A percentile compares a stretch with the other conserved stretches of the same genome.
Evolutionary conservation across 2,888 invertebrate genomes (phyloP).

Genomic region (Tetranychus piercei): DNA sequence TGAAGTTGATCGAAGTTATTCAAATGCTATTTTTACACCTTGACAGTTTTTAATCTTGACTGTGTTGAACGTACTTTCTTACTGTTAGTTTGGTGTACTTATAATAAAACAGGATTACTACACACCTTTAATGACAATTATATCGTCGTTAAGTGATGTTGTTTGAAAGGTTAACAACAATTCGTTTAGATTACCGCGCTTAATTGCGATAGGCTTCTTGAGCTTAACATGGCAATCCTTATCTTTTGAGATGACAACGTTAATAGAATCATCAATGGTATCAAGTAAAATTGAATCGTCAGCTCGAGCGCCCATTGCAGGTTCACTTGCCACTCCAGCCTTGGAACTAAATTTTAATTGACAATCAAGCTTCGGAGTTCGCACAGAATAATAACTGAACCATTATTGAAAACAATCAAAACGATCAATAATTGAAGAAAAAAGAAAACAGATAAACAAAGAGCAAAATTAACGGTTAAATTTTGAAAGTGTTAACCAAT

Average conservation of each 20-base stretch:
- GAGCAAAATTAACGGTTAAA: background rate
- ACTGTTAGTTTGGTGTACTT: too few species aligned
- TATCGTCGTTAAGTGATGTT: constrained; percentile 22
- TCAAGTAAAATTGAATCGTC: constrained; percentile 21
- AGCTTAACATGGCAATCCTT: constrained; percentile 23
- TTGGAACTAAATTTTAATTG: constrained; percentile 27
- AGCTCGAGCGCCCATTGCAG: constrained; percentile 14
- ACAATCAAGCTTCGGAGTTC: constrained; percentile 28
- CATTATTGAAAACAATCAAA: background rate
- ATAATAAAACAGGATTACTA: background rate
- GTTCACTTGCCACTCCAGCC: constrained; percentile 15
- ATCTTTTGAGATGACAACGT: constrained; percentile 21
- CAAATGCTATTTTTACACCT: background rate
- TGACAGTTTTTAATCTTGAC: too few species aligned
- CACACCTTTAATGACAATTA: constrained; percentile 22
- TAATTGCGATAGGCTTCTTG: constrained; percentile 21
- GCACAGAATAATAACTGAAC: constrained; percentile 26
- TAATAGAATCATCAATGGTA: constrained; percentile 23
- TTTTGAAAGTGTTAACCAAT: background rate
- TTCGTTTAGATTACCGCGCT: constrained; percentile 21
- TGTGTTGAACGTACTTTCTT: too few species aligned
- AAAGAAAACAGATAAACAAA: background rate
- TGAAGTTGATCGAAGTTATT: background rate
- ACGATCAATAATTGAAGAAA: background rate
- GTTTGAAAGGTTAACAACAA: constrained; percentile 22